phyloP scores from a whole-genome alignment of 2,888 invertebrate genomes.

The Uloborus plumipes region DNA sequence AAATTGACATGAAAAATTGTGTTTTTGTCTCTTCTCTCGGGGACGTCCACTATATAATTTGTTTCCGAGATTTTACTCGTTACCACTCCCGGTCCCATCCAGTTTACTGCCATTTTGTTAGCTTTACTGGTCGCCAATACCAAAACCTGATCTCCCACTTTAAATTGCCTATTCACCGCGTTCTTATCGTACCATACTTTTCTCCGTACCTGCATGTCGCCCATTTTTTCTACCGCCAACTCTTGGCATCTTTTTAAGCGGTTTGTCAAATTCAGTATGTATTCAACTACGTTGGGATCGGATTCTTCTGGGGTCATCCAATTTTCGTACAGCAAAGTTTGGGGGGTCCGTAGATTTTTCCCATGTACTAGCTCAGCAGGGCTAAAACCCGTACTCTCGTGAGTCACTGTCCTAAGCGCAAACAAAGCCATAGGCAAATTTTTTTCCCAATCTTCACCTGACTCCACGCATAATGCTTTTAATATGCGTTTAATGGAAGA shows the following conservation, averaged over 20 bases:
- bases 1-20: too few species aligned
- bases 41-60: too few species aligned
- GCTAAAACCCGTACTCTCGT: constrained; percentile 13
- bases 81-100: neutral
- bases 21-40: too few species aligned
- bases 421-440: neutral
- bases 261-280: too few species aligned
- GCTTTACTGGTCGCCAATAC: neutral
- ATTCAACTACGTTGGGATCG: too few species aligned
- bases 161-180: constrained; percentile 1
- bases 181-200: neutral
- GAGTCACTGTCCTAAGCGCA: neutral
- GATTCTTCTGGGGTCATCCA: too few species aligned
- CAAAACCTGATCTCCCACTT: neutral
- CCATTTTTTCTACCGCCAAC: too few species aligned
- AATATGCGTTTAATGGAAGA: neutral
- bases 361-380: constrained; percentile 31
- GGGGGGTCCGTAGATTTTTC: constrained; percentile 9
- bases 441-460: neutral
- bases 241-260: too few species aligned
- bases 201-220: too few species aligned
- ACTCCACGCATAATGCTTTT: neutral
- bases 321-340: too few species aligned
- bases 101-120: neutral
- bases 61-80: too few species aligned